Conservation (phyloP, 2,113 vertebrate genomes). For the Ifrita kowaldi region DNA sequence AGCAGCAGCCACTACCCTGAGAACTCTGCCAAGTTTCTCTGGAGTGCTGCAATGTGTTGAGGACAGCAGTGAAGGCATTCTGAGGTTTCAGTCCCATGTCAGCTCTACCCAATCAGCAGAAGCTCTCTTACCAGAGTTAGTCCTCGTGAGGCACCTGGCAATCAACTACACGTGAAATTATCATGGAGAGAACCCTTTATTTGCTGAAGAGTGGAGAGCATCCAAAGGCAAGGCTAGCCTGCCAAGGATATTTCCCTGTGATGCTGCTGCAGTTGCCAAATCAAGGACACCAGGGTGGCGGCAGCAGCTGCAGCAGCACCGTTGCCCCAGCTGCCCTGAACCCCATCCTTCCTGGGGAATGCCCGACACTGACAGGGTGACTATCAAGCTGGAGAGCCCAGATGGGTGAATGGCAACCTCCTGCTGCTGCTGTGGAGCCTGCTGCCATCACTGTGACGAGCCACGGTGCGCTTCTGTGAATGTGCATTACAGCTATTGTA, state of each 20-base stretch:
- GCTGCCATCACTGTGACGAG: neutral
- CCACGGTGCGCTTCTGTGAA: fast-evolving
- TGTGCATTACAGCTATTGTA: neutral
- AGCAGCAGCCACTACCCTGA: neutral
- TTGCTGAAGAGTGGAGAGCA: neutral
- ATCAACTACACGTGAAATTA: neutral
- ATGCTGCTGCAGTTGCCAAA: neutral
- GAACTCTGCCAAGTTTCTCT: neutral
- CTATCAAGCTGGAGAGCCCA: neutral
- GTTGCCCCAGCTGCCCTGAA: fast-evolving
- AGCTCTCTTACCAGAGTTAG: neutral
- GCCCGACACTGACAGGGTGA: fast-evolving
- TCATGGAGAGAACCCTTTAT: neutral
- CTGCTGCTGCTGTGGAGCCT: neutral
- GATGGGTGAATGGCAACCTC: neutral
- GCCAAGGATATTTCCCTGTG: neutral
- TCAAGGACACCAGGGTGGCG: neutral
- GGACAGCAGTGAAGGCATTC: neutral
- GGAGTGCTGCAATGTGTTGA: neutral
- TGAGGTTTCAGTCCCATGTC: neutral
- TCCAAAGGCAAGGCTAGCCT: neutral
- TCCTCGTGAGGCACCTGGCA: neutral
- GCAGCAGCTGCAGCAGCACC: neutral
- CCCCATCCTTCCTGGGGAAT: fast-evolving
- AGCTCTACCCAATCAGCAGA: neutral